Evolutionary conservation across 2,888 invertebrate genomes (phyloP).

Genomic region (Mermis nigrescens): DNA sequence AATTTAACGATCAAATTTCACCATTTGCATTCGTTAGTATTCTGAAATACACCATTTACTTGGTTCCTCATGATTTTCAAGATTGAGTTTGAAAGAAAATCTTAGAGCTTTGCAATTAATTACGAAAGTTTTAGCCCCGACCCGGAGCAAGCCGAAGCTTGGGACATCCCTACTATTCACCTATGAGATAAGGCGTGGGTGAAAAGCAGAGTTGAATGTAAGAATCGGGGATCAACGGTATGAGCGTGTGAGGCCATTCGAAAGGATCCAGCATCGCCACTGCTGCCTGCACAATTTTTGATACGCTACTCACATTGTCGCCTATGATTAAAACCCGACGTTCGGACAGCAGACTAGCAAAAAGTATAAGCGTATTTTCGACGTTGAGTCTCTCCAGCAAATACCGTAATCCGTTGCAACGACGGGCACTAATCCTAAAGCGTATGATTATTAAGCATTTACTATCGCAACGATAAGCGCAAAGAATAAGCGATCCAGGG

Average conservation of each 20-base stretch:
- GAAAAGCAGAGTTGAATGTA: slow-evolving; percentile 49
- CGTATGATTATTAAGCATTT: no score
- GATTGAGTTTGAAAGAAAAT: no score
- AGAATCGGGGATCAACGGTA: slow-evolving; percentile 50
- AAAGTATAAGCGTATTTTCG: background rate
- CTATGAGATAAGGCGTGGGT: slow-evolving; percentile 57
- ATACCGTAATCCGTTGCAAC: background rate
- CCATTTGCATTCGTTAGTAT: no score
- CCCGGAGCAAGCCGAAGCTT: no score
- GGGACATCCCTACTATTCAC: no score
- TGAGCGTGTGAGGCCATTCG: slow-evolving; percentile 62
- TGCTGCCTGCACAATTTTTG: slow-evolving; percentile 27
- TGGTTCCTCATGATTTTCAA: no score
- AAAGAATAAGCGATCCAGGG: no score
- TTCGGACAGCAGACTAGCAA: slow-evolving; percentile 10
- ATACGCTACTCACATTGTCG: background rate
- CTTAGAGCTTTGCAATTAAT: no score
- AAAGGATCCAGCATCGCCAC: slow-evolving; percentile 58
- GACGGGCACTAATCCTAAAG: background rate
- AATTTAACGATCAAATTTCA: no score
- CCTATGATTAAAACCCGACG: slow-evolving; percentile 8
- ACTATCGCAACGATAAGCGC: no score
- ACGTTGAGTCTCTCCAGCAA: background rate
- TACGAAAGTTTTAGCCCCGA: no score
- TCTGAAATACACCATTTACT: no score